A percentile compares a stretch with the other conserved stretches of the same genome.
phyloP scores from a whole-genome alignment of 2,113 vertebrate species.

The Camarhynchus parvulus region DNA sequence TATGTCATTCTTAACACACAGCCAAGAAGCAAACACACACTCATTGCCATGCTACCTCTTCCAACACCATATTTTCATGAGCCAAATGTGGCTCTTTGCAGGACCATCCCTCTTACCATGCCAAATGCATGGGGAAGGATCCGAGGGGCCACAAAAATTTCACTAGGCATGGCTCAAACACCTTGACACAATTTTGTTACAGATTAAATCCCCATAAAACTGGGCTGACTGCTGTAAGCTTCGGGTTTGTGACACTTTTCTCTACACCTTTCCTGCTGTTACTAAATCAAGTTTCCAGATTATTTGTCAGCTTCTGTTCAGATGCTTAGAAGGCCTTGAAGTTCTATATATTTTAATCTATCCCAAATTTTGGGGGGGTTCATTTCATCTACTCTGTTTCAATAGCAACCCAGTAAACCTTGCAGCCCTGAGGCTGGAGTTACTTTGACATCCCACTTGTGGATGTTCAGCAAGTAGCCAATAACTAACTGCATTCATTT shows the following conservation, averaged over 20 bases:
- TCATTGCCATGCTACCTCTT: background rate
- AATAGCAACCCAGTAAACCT: background rate
- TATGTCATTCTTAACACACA: background rate
- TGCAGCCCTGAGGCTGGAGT: background rate
- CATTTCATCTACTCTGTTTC: background rate
- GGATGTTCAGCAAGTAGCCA: background rate
- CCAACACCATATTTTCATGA: background rate
- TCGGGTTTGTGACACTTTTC: background rate
- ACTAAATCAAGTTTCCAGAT: background rate
- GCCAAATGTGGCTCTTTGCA: background rate
- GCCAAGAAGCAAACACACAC: background rate
- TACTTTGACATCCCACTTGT: background rate
- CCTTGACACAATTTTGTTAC: accelerated
- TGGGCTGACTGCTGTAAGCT: background rate
- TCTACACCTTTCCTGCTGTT: background rate
- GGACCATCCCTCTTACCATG: background rate
- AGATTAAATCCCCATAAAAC: background rate
- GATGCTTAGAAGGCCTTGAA: background rate
- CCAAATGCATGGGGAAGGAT: background rate
- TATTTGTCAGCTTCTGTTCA: background rate
- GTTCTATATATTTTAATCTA: background rate
- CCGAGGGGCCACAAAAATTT: background rate
- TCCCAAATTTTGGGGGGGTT: accelerated
- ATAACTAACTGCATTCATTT: background rate
- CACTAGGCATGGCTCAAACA: background rate